Percentiles rank a stretch among this genome's conserved stretches.
phyloP scores from a whole-genome alignment of 2,888 invertebrate species.

The Melanostoma scalare region DNA sequence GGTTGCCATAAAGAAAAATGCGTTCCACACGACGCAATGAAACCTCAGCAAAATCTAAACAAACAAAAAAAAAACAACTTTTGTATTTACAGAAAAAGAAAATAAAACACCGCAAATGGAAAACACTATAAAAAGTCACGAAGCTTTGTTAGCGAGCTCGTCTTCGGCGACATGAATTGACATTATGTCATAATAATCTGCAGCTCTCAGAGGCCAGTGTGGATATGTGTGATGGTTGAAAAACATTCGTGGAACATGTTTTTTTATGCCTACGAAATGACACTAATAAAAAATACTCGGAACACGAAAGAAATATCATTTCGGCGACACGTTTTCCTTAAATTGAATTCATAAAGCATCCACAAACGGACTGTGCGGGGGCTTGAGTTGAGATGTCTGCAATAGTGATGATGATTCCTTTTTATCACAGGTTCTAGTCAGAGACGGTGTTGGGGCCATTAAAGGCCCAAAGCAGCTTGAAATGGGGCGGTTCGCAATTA shows the following conservation, averaged over 20 bases:
- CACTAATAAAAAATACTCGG: slow-evolving; percentile 73
- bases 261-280: slow-evolving; percentile 69
- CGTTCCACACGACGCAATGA: slow-evolving; percentile 70
- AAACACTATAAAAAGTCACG: slow-evolving; percentile 67
- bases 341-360: slow-evolving; percentile 74
- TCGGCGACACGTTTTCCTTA: slow-evolving; percentile 74
- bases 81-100: background rate
- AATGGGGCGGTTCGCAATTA: no score
- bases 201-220: background rate
- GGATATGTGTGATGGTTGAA: slow-evolving; percentile 32
- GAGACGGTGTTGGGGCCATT: background rate
- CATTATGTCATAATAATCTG: slow-evolving; percentile 69
- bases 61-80: background rate
- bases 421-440: slow-evolving; percentile 22
- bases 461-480: no score
- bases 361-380: background rate
- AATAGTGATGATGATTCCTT: slow-evolving; percentile 40
- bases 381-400: background rate
- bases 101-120: slow-evolving; percentile 40
- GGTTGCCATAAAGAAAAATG: slow-evolving; percentile 67
- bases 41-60: slow-evolving; percentile 21
- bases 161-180: slow-evolving; percentile 67
- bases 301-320: slow-evolving; percentile 73
- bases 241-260: slow-evolving; percentile 59
- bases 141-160: slow-evolving; percentile 52